Percentiles rank a stretch among this genome's conserved stretches.
Conservation (phyloP, 2,888 invertebrate species). For the Helleia helle region DNA sequence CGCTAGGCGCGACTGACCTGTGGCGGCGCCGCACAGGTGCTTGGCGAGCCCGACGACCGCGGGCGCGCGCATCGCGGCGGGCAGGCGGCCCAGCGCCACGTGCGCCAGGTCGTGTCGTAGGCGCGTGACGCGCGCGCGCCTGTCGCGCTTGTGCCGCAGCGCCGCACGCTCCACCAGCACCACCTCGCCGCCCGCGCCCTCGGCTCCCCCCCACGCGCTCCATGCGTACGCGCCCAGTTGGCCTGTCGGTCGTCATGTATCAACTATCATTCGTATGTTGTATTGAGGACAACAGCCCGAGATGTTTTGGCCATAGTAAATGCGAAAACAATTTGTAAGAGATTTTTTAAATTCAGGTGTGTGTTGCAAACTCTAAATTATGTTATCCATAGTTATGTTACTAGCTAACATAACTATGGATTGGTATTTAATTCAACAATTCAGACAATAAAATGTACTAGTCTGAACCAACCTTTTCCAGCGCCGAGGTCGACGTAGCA, state of each 20-base stretch:
- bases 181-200: constrained; percentile 67
- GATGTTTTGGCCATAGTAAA: too few relatives aligned
- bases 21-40: constrained; percentile 92
- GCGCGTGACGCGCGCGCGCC: constrained; percentile 33
- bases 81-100: constrained; percentile 74
- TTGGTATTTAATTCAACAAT: too few relatives aligned
- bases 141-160: constrained; percentile 86
- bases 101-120: constrained; percentile 89
- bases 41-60: constrained; percentile 86
- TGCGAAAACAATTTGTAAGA: too few relatives aligned
- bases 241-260: constrained; percentile 57
- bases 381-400: too few relatives aligned
- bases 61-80: constrained; percentile 31
- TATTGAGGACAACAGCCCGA: too few relatives aligned
- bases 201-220: constrained; percentile 63
- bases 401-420: too few relatives aligned
- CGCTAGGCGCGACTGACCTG: constrained; percentile 68
- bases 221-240: constrained; percentile 86
- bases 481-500: constrained; percentile 92
- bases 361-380: too few relatives aligned
- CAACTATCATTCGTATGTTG: too few relatives aligned
- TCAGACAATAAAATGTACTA: too few relatives aligned
- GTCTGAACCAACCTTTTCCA: constrained; percentile 88
- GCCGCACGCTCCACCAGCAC: constrained; percentile 86
- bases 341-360: too few relatives aligned